Conservation (phyloP, 1,140 invertebrate species). For the Drosophila setifemur region DNA sequence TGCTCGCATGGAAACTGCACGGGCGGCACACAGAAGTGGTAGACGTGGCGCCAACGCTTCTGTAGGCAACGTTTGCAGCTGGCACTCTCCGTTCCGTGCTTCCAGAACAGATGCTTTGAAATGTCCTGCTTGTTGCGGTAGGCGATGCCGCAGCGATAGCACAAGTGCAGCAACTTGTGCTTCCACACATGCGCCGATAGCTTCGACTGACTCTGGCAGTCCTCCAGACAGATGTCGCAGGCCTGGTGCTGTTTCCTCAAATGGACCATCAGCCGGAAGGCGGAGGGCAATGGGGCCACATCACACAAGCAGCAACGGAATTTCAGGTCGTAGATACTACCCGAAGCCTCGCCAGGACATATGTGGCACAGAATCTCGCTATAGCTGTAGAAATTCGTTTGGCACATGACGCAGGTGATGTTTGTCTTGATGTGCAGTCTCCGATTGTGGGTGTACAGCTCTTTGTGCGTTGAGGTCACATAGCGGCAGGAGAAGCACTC, state of each 20-base stretch:
- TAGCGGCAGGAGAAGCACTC: constrained; percentile 93
- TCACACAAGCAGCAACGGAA: constrained; percentile 90
- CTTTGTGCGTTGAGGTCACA: constrained; percentile 89
- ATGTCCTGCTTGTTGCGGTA: constrained; percentile 94
- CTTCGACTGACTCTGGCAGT: constrained; percentile 87
- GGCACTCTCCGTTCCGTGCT: constrained; percentile 93
- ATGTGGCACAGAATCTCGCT: constrained; percentile 92
- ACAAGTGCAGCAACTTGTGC: constrained; percentile 92
- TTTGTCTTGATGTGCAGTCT: constrained; percentile 92
- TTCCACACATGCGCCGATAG: constrained; percentile 94
- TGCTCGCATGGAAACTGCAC: constrained; percentile 90
- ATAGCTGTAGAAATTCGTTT: constrained; percentile 92
- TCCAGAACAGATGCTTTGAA: constrained; percentile 94
- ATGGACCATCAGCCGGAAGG: constrained; percentile 93
- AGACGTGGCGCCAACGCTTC: constrained; percentile 95
- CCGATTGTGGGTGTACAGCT: constrained; percentile 91
- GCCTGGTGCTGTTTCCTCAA: constrained; percentile 90
- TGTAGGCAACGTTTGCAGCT: constrained; percentile 92
- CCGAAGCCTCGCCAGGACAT: constrained; percentile 88
- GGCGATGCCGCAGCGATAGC: constrained; percentile 92
- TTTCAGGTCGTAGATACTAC: constrained; percentile 83
- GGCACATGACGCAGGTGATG: constrained; percentile 92
- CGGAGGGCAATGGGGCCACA: constrained; percentile 89
- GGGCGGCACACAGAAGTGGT: constrained; percentile 93
- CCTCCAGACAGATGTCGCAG: constrained; percentile 93